Conservation (phyloP, 2,888 invertebrate genomes). For the Mimachlamys varia region DNA sequence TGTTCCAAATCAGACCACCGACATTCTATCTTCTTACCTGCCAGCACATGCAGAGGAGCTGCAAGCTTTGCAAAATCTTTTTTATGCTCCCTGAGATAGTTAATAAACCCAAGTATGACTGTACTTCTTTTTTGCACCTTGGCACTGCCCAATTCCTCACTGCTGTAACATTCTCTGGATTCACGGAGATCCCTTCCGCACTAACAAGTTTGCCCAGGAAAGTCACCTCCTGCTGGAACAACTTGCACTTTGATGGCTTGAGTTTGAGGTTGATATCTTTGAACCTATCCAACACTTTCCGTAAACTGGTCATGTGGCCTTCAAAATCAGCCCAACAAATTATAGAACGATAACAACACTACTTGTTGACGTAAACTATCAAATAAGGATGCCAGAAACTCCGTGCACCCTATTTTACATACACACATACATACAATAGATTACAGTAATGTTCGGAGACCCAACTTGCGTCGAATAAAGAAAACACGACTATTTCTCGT, state of each 20-base stretch:
- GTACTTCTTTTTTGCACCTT: conserved; percentile 48
- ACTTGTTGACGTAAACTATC: too few relatives aligned
- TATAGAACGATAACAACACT: too few relatives aligned
- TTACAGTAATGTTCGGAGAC: too few relatives aligned
- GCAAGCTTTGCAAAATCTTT: conserved; percentile 50
- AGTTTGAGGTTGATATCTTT: conserved; percentile 42
- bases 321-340: conserved; percentile 40
- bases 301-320: conserved; percentile 31
- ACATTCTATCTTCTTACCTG: background rate
- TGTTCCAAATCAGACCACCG: background rate
- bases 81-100: conserved; percentile 55
- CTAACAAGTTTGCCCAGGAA: conserved; percentile 49
- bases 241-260: conserved; percentile 52
- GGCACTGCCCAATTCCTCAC: conserved; percentile 56
- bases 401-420: too few relatives aligned
- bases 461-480: too few relatives aligned
- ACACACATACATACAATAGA: too few relatives aligned
- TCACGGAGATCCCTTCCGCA: conserved; percentile 41
- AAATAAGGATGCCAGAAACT: too few relatives aligned
- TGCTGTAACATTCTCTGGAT: background rate
- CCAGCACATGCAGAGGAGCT: conserved; percentile 37
- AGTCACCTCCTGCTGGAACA: conserved; percentile 49
- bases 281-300: conserved; percentile 36
- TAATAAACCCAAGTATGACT: conserved; percentile 58
- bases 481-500: too few relatives aligned